phyloP scores from a whole-genome alignment of 2,888 invertebrate genomes.

The Coelogynopora nodosa region DNA sequence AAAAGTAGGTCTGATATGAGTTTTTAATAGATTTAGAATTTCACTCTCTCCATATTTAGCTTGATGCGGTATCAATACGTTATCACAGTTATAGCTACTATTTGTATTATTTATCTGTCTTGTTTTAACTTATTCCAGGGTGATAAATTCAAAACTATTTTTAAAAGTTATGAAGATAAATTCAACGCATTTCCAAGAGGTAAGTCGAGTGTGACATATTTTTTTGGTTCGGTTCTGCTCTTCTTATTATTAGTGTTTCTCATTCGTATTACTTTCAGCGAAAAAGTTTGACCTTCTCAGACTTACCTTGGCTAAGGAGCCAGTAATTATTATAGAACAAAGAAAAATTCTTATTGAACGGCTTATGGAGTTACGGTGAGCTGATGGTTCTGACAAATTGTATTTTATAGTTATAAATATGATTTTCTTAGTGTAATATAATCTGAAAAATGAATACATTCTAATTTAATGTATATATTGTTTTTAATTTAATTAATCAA shows the following conservation, averaged over 20 bases:
- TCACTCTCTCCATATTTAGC: too few species aligned
- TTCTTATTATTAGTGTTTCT: too few species aligned
- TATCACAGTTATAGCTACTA: too few species aligned
- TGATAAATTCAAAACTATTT: neutral
- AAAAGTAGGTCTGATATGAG: too few species aligned
- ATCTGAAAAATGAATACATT: too few species aligned
- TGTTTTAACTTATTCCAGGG: neutral
- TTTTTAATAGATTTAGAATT: too few species aligned
- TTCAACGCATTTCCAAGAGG: neutral
- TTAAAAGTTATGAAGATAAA: neutral
- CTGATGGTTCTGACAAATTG: neutral
- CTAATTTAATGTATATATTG: too few species aligned
- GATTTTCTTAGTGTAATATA: neutral
- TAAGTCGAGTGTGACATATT: neutral
- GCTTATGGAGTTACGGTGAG: neutral
- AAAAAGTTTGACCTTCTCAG: neutral
- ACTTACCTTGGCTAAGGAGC: neutral
- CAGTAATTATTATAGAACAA: neutral
- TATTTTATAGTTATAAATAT: neutral
- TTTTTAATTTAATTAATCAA: too few species aligned
- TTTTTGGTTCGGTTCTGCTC: too few species aligned
- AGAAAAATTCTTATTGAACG: neutral
- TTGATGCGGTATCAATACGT: too few species aligned
- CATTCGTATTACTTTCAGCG: neutral
- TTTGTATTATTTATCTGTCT: too few species aligned